Evolutionary conservation across 2,113 vertebrate species (phyloP), one percentile per base, ranked within the genome.

Genomic region (Thinocorus orbignyianus): DNA sequence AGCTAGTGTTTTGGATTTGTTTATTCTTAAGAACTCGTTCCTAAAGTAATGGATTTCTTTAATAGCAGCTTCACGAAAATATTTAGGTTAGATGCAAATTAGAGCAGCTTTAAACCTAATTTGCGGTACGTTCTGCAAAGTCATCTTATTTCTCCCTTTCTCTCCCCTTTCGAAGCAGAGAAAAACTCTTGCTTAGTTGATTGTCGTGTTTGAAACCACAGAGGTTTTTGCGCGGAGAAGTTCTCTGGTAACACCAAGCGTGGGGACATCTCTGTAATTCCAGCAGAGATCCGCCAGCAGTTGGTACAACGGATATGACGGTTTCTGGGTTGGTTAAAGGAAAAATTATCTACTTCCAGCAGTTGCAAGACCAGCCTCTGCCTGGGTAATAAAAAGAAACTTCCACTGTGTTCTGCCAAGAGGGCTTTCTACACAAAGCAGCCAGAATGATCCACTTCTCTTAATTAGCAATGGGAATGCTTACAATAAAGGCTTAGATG

Each of bases 71-170:
- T 86, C 58, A 42, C 31, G 49, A 73, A 95, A 93, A 94, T 95
- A 94, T 90, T 95, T 92, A 68, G 91, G 64, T 87, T 95, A 78
- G 57, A 65, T 91, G 84, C 73, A 90, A 95, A 72, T 94, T 89
- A 61, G 5, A 95, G 82, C 81, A 57, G 52, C 69, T 48, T 76
- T 92, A 89, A 96, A 87, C 24, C 31, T 52, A 46, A 69, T 84
- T 92, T 81, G 18, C 35, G 31, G 35, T 2, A 0, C 31, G 9
- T 95, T 93, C 49, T 93, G 95, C 89, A n/a, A 64, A 95, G 95
- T 95, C 89, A 87, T 92, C 61, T 64, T 54, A 16, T 35, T 88
- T 49, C 12, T 86, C 12, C n/a, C 23, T 77, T 72, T 33, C 44
- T 17, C 6, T 24, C 15, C 14, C 6, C 13, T 54, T 54, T 41